A percentile compares a stretch with the other conserved stretches of the same genome.
Conservation (phyloP, 2,797 vertebrate species). For the Coluber constrictor region DNA sequence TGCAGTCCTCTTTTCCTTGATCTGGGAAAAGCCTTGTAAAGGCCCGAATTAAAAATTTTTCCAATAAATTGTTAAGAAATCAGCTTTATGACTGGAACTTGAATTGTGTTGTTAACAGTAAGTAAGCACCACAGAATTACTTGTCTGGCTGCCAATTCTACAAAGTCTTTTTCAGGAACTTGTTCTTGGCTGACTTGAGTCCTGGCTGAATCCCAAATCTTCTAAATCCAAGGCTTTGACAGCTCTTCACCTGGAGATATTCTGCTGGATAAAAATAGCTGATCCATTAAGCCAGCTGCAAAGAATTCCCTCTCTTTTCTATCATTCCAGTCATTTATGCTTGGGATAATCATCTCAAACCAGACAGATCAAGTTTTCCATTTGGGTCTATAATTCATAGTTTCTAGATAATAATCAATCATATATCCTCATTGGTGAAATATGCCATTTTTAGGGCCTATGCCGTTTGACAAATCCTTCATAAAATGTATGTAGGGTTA, state of each 20-base stretch:
- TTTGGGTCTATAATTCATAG: background rate
- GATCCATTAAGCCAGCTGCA: background rate
- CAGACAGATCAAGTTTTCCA: background rate
- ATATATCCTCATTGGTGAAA: background rate
- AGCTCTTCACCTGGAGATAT: background rate
- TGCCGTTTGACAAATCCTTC: background rate
- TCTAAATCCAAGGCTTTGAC: background rate
- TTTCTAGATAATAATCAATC: background rate
- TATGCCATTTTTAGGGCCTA: background rate
- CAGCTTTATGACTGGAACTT: background rate
- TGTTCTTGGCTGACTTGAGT: background rate
- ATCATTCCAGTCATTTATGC: background rate
- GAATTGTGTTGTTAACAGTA: background rate
- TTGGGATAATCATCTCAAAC: background rate
- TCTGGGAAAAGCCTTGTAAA: background rate
- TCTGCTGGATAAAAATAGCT: background rate
- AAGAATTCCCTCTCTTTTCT: background rate
- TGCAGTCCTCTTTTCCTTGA: background rate
- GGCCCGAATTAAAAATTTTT: background rate
- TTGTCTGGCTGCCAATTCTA: background rate
- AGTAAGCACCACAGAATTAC: background rate
- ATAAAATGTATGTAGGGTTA: background rate
- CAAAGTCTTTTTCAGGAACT: background rate
- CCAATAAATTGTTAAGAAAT: background rate
- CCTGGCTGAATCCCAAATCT: background rate